Conservation (phyloP, 2,797 vertebrate genomes). For the Gallinago solitaria region DNA sequence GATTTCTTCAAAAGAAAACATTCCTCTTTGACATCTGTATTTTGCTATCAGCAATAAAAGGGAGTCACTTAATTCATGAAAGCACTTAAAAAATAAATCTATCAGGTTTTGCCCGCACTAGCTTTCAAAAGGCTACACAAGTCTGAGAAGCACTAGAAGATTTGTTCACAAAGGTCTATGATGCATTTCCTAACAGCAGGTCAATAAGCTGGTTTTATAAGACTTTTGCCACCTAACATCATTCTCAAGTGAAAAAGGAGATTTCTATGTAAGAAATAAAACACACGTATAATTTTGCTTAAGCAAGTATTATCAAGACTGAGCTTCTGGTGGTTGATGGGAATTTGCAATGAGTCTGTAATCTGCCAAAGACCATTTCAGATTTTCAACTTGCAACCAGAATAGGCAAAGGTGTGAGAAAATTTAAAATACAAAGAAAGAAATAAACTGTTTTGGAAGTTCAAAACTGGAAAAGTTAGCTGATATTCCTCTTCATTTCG, state of each 20-base stretch:
- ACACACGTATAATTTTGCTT: not conserved
- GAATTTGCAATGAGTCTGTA: not conserved
- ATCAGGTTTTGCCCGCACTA: not conserved
- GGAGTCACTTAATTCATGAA: not conserved
- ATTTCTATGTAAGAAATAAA: not conserved
- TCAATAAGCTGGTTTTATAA: not conserved
- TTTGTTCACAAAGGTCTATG: not conserved
- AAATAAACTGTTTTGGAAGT: not conserved
- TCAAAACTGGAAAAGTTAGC: not conserved
- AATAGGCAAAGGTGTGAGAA: not conserved
- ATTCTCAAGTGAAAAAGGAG: not conserved
- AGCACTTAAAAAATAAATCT: not conserved
- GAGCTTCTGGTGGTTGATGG: not conserved
- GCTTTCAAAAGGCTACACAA: not conserved
- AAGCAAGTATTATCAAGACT: not conserved
- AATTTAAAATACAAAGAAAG: not conserved
- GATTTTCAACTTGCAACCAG: not conserved
- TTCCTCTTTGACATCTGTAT: not conserved
- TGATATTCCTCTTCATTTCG: not conserved
- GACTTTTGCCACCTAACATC: not conserved
- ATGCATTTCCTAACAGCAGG: not conserved
- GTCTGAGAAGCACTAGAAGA: not conserved
- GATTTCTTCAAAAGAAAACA: not conserved
- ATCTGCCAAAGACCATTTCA: not conserved
- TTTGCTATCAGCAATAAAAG: not conserved